Base-by-base conservation (phyloP, 2,113 vertebrate genomes). In the Conger conger region DNA sequence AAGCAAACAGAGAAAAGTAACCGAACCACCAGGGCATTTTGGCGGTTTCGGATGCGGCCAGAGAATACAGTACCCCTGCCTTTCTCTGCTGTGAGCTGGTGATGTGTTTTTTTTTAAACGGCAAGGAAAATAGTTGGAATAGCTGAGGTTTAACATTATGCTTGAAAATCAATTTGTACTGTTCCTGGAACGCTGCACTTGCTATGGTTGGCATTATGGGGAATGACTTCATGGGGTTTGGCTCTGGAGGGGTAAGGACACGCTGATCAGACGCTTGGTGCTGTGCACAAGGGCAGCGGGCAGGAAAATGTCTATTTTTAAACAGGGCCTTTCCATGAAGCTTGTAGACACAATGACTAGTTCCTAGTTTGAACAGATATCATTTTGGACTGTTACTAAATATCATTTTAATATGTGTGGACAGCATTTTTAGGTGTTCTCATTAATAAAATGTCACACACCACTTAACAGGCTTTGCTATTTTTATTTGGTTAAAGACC, bases 31-130 rank as follows among this genome's bases (percentile, higher is more conserved):
- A 63, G 83, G 38, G 36, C 77, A 68, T 84, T 84, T 84, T 84
- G 83, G 83, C 57, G 53, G 83, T 53, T 84, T 63, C 53, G 63
- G 54, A 79, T 40, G 80, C 9, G 7, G 18, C 81, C 81, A 82
- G 81, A 68, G 35, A 40, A 35, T 33, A 60, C 50, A 40, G 20
- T 33, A 60, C 50, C 60, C 17, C 27, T 45, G 79, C 79, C 79
- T 76, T 73, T 73, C 16, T 85, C 57, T 54, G 27, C 57, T 54
- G 80, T 76, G 33, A 76, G 84, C 80, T 84, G n/a, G 54, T 90
- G 88, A 90, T 87, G 87, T 83, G 88, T 90, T 90, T 87, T 90
- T 90, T 90, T 87, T 87, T 87, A 87, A 87, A 83, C 84, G 84
- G 76, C 80, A 84, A 42, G 79, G 73, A 83, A 84, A 84, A 84